phyloP scores from a whole-genome alignment of 2,797 vertebrate species.

The Cercopithecus diana region DNA sequence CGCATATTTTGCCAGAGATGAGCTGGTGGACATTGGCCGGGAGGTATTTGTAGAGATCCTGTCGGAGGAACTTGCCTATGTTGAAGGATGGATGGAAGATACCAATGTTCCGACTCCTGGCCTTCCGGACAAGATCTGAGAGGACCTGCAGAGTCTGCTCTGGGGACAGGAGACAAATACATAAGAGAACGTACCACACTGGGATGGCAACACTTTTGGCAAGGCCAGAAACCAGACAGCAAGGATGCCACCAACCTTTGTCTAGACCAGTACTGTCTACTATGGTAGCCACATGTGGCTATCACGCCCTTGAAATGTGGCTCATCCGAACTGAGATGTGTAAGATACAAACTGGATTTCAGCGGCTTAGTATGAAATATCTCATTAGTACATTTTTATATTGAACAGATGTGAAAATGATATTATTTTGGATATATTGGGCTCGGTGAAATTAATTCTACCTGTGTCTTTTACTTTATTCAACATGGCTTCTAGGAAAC shows the following conservation, averaged over 20 bases:
- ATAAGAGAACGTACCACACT: not conserved
- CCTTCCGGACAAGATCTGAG: conserved; percentile 86
- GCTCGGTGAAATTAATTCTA: not conserved
- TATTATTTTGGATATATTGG: not conserved
- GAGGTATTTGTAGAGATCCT: conserved; percentile 85
- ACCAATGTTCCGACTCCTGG: conserved; percentile 90
- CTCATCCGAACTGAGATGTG: accelerated
- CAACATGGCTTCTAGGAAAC: not conserved
- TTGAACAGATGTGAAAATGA: not conserved
- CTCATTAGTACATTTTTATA: not conserved
- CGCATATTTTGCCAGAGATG: conserved; percentile 87
- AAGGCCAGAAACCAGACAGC: not conserved
- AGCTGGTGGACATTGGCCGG: conserved; percentile 88
- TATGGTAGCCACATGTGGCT: accelerated
- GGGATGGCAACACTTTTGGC: not conserved
- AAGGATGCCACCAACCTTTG: not conserved
- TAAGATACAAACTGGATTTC: not conserved
- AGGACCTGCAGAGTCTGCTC: conserved; percentile 73
- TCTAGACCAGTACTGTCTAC: accelerated
- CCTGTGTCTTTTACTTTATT: not conserved
- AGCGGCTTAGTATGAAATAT: not conserved
- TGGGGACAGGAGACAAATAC: not conserved
- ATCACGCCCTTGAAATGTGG: accelerated
- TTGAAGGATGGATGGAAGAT: conserved; percentile 93
- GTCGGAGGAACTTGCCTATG: conserved; percentile 87